These are phyloP conservation scores for Sphenopsis melanotis DNA, from an alignment of 2,797 vertebrate genomes.

Conservation along the genomic window DNA sequence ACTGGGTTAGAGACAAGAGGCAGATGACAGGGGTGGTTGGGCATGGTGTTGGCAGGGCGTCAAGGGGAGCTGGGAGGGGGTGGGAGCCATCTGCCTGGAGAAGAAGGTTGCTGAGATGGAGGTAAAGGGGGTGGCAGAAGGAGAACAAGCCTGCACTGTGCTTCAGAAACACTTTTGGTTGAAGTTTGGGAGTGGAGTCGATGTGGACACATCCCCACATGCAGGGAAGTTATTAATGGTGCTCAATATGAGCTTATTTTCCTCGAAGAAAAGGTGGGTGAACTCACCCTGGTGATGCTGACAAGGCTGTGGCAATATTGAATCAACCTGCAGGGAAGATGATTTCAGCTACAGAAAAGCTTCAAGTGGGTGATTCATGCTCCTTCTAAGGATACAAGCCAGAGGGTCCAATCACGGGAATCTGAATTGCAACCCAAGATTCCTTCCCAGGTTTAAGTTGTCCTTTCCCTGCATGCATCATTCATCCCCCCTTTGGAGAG, in stretches of 20 bases:
- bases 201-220: neutral
- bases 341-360: neutral
- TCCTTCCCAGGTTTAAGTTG: neutral
- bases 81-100: slow-evolving; percentile 57
- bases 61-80: slow-evolving; percentile 29
- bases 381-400: neutral
- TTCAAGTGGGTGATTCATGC: neutral
- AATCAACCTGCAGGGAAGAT: neutral
- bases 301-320: neutral
- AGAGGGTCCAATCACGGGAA: neutral
- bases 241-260: neutral
- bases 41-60: slow-evolving; percentile 50
- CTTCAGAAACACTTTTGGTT: neutral
- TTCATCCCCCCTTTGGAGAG: neutral
- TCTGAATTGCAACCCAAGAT: neutral
- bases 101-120: slow-evolving; percentile 7
- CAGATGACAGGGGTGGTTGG: slow-evolving; percentile 33
- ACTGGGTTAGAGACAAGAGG: slow-evolving; percentile 30
- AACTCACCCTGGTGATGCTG: neutral
- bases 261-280: neutral
- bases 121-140: neutral
- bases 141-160: neutral
- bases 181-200: neutral
- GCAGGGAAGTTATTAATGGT: neutral
- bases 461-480: neutral